These are phyloP conservation scores for Parascotia fuliginaria DNA, from an alignment of 2,888 invertebrate genomes.

Conservation along the genomic window DNA sequence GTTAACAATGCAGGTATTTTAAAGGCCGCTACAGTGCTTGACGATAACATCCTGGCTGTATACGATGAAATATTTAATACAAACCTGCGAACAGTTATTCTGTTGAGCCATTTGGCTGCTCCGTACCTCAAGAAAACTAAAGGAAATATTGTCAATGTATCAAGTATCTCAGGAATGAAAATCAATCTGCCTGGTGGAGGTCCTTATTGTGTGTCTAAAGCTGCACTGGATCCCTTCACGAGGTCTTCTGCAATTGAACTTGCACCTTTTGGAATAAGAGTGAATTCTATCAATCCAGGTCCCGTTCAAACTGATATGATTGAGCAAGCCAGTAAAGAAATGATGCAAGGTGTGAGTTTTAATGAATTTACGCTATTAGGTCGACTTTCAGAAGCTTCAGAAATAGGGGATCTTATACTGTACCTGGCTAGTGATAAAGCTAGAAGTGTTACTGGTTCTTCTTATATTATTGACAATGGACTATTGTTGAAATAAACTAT, in stretches of 20 bases:
- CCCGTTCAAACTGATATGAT: conserved; percentile 77
- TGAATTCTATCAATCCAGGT: too few relatives aligned
- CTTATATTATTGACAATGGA: conserved; percentile 44
- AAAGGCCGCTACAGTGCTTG: too few relatives aligned
- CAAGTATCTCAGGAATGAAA: conserved; percentile 23
- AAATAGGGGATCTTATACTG: conserved; percentile 49
- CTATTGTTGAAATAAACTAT: too few relatives aligned
- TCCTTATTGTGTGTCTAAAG: conserved; percentile 90
- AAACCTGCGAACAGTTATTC: conserved; percentile 44
- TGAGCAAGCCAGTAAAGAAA: background rate
- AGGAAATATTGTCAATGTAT: conserved; percentile 41
- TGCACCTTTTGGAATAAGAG: conserved; percentile 84
- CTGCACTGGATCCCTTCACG: conserved; percentile 91
- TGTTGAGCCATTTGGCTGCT: conserved; percentile 40
- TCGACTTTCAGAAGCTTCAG: conserved; percentile 55
- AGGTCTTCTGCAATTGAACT: conserved; percentile 88
- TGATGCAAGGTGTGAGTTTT: too few relatives aligned
- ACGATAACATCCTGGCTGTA: too few relatives aligned
- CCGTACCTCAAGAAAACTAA: conserved; percentile 44
- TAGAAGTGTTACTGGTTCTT: conserved; percentile 47
- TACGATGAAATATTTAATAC: conserved; percentile 38
- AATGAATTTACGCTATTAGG: conserved; percentile 8
- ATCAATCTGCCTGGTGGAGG: too few relatives aligned
- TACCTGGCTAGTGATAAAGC: conserved; percentile 53
- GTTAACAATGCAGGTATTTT: too few relatives aligned